phyloP scores from a whole-genome alignment of 2,113 vertebrate species.

The Pelvicachromis taeniatus region DNA sequence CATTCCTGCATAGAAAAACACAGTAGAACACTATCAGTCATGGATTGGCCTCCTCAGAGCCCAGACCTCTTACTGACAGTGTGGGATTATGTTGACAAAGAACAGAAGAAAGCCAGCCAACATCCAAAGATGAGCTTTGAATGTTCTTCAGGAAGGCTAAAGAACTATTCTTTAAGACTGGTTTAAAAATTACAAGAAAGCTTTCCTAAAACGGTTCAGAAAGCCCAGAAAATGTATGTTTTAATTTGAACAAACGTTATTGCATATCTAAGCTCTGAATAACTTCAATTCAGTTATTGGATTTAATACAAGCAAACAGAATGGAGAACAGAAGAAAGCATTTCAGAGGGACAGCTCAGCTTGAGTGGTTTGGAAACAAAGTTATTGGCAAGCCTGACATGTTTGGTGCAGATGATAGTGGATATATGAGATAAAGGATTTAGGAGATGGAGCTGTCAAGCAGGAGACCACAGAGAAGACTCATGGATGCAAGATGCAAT shows the following conservation, averaged over 20 bases:
- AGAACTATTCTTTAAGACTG: neutral
- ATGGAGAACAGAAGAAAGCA: neutral
- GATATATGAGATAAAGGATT: neutral
- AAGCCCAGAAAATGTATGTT: neutral
- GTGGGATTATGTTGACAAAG: neutral
- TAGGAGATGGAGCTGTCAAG: neutral
- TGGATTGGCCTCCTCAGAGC: neutral
- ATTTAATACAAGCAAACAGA: neutral
- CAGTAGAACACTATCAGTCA: neutral
- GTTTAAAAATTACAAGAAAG: neutral
- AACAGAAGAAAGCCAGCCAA: neutral
- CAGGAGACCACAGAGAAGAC: neutral
- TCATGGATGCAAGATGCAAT: neutral
- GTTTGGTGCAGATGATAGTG: neutral
- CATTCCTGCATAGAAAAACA: neutral
- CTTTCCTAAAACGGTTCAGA: neutral
- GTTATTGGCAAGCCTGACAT: neutral
- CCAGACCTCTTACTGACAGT: neutral
- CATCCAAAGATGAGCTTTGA: neutral
- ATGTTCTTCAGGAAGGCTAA: neutral
- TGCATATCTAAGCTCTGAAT: neutral
- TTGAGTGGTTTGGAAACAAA: neutral
- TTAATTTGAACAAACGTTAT: fast-evolving
- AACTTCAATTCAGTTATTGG: fast-evolving
- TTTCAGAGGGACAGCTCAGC: neutral